Percentiles rank a stretch among this genome's conserved stretches.
phyloP scores from a whole-genome alignment of 1,140 invertebrate species.

The Ips typographus region DNA sequence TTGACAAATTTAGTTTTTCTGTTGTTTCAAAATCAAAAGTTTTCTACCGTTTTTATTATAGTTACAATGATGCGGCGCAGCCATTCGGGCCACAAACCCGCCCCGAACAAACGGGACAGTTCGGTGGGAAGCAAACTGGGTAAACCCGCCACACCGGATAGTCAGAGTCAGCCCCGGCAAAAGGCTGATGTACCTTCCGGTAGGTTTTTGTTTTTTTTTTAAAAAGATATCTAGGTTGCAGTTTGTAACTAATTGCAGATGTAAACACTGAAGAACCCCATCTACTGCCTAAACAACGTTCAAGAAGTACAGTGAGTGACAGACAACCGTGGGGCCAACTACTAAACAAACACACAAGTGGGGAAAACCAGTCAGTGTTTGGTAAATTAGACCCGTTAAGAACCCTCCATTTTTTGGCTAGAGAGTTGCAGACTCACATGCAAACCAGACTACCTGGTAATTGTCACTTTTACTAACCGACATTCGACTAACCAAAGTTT shows the following conservation, averaged over 20 bases:
- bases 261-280: background rate
- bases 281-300: constrained; percentile 33
- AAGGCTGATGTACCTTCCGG: too few relatives aligned
- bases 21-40: too few relatives aligned
- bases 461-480: background rate
- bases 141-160: constrained; percentile 5
- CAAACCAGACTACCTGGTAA: constrained; percentile 40
- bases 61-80: background rate
- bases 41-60: background rate
- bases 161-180: too few relatives aligned
- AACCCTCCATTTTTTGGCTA: constrained; percentile 48
- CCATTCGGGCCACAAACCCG: background rate
- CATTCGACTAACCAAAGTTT: constrained; percentile 20
- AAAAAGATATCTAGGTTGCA: too few relatives aligned
- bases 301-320: constrained; percentile 34
- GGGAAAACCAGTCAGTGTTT: constrained; percentile 44
- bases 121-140: background rate
- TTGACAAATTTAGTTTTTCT: too few relatives aligned
- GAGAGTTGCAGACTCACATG: constrained; percentile 46
- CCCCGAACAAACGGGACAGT: background rate
- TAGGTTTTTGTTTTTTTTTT: too few relatives aligned
- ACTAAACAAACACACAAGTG: constrained; percentile 39
- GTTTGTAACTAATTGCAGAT: background rate
- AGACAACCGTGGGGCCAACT: constrained; percentile 46
- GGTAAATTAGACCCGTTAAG: constrained; percentile 48